Conservation (phyloP, 1,140 invertebrate genomes). For the Diorhabda elongata region DNA sequence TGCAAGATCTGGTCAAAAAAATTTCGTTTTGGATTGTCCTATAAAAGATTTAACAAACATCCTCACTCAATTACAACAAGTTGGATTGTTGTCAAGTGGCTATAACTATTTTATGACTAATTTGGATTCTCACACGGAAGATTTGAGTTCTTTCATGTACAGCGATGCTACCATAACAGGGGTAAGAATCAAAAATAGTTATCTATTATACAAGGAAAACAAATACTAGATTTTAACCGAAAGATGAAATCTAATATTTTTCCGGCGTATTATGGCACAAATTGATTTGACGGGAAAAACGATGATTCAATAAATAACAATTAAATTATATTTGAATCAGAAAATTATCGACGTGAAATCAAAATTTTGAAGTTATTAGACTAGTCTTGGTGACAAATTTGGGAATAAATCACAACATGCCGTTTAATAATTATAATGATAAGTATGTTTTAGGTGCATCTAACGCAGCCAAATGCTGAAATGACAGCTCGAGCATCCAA, state of each 20-base stretch:
- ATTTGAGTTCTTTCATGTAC: constrained; percentile 76
- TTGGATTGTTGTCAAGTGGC: constrained; percentile 74
- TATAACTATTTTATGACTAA: constrained; percentile 75
- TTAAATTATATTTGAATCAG: neutral
- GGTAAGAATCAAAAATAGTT: constrained; percentile 24
- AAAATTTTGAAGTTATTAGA: too few species aligned
- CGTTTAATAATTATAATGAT: neutral
- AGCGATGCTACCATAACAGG: constrained; percentile 82
- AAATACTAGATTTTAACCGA: neutral
- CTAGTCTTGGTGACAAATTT: too few species aligned
- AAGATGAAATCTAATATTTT: neutral
- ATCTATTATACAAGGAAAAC: neutral
- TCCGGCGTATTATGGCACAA: neutral
- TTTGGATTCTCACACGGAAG: constrained; percentile 73
- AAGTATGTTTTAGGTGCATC: neutral
- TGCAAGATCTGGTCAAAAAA: constrained; percentile 33
- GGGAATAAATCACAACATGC: too few species aligned
- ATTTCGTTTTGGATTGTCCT: constrained; percentile 41
- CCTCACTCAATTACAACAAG: constrained; percentile 65
- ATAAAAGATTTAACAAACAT: constrained; percentile 36
- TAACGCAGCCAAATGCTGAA: neutral
- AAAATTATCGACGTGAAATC: neutral
- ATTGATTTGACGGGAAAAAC: neutral
- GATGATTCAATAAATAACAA: constrained; percentile 1
- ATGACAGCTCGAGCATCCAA: neutral